A percentile compares a stretch with the other conserved stretches of the same genome.
Conservation (phyloP, 2,797 vertebrate genomes). For the Dryobates pubescens region DNA sequence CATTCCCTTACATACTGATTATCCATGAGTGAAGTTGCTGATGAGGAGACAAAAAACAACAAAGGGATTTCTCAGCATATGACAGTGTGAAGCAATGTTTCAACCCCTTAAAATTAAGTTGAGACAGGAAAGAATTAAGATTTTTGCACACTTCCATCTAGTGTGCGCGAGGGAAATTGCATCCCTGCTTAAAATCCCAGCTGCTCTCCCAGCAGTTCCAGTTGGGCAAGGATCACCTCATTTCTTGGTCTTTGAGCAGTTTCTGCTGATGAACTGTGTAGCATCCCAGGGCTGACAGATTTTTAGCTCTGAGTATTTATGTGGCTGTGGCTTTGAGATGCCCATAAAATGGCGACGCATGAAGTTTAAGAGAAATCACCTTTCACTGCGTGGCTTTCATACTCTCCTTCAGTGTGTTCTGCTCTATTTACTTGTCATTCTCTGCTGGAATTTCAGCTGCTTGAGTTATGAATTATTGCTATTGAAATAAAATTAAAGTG, state of each 20-base stretch:
- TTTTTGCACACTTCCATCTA: slow-evolving; percentile 69
- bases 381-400: not conserved
- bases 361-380: slow-evolving; percentile 40
- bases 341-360: not conserved
- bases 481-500: slow-evolving; percentile 62
- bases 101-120: not conserved
- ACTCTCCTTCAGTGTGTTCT: slow-evolving; percentile 17
- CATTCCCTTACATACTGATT: not conserved
- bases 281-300: not conserved
- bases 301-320: not conserved
- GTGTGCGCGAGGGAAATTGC: slow-evolving; percentile 62
- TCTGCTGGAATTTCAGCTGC: not conserved
- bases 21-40: not conserved
- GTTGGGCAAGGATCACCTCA: not conserved
- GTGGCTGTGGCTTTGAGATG: not conserved
- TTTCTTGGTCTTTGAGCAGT: not conserved
- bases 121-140: not conserved
- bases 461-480: slow-evolving; percentile 59
- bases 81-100: not conserved
- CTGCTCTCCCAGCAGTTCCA: not conserved
- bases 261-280: not conserved
- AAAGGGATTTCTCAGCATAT: not conserved
- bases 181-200: not conserved
- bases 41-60: not conserved
- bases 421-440: slow-evolving; percentile 54